Conservation (phyloP, 2,888 invertebrate genomes). For the Spodoptera picta region DNA sequence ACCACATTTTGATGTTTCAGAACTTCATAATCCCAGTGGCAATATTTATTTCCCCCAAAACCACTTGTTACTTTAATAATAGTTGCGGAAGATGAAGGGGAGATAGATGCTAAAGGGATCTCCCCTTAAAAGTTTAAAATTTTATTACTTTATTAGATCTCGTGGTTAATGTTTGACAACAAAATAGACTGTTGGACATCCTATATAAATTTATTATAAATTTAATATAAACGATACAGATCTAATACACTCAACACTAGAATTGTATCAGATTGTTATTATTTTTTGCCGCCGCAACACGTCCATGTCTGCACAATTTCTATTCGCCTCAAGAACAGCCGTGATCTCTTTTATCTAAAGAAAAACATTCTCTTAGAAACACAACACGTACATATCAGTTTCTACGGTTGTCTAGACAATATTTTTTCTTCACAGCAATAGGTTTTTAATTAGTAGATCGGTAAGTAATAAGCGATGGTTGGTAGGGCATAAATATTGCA, state of each 20-base stretch:
- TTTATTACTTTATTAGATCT: constrained; percentile 14
- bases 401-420: constrained; percentile 55
- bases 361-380: constrained; percentile 41
- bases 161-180: no score
- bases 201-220: no score
- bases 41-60: constrained; percentile 36
- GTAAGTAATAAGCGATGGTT: constrained; percentile 66
- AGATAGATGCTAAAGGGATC: constrained; percentile 17
- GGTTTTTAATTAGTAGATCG: constrained; percentile 70
- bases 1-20: constrained; percentile 27
- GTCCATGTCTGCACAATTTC: constrained; percentile 27
- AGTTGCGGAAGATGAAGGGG: constrained; percentile 33
- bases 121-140: constrained; percentile 18
- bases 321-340: constrained; percentile 25
- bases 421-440: constrained; percentile 65
- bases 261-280: neutral
- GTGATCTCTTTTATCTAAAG: constrained; percentile 26
- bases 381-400: constrained; percentile 50
- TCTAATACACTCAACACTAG: neutral
- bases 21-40: constrained; percentile 22
- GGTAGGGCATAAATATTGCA: constrained; percentile 78
- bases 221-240: no score
- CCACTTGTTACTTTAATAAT: constrained; percentile 50
- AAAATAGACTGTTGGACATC: no score
- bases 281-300: constrained; percentile 7